These are phyloP conservation scores for Echinops telfairi DNA, from an alignment of 2,113 vertebrate genomes.

Conservation along the genomic window DNA sequence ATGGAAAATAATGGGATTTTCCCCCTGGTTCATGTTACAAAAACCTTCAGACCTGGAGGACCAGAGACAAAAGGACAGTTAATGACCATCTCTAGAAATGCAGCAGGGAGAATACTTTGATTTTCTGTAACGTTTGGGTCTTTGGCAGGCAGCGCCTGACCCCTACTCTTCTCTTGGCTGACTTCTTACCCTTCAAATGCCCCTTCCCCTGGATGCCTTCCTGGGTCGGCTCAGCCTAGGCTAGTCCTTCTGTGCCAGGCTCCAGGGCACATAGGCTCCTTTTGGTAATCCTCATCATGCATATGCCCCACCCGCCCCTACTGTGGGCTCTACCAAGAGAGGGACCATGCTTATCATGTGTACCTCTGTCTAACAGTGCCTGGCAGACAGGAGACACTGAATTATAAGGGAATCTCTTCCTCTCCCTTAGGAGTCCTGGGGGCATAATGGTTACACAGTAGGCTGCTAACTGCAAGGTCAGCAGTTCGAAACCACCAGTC, in stretches of 20 bases:
- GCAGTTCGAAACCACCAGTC: too few relatives aligned
- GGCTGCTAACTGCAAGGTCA: too few relatives aligned
- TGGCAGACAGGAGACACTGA: background rate
- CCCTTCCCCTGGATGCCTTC: background rate
- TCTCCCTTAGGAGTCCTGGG: background rate
- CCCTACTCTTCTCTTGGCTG: background rate
- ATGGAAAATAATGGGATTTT: too few relatives aligned
- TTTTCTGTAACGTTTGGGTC: background rate
- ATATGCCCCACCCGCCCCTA: too few relatives aligned
- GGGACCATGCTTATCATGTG: background rate
- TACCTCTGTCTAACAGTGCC: background rate
- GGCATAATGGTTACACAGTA: too few relatives aligned
- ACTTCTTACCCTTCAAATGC: background rate
- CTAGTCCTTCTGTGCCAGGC: background rate
- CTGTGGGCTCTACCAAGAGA: background rate
- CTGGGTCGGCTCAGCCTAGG: background rate
- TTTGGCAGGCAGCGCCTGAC: background rate
- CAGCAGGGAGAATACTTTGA: background rate
- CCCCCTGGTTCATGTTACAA: background rate
- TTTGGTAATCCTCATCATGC: background rate
- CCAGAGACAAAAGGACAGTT: background rate
- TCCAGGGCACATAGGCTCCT: background rate
- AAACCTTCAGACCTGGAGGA: background rate
- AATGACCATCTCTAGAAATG: background rate
- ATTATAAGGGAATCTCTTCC: rapidly evolving